Conservation (phyloP, 2,113 vertebrate genomes). For the Cranoglanis bouderius region DNA sequence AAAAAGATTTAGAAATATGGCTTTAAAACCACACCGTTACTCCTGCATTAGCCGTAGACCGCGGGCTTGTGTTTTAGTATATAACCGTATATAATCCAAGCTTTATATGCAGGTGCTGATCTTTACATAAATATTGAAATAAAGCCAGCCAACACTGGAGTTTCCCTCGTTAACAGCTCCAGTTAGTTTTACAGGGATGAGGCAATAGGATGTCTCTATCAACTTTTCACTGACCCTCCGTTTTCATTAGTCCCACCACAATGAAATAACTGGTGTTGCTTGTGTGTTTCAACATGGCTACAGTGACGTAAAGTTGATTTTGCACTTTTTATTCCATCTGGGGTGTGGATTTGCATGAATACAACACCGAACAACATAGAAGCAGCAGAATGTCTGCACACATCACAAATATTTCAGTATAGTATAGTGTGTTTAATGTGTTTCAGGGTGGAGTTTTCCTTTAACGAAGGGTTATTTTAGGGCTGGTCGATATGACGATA, state of each 20-base stretch:
- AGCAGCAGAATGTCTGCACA: neutral
- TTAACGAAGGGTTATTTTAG: neutral
- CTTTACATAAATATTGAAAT: neutral
- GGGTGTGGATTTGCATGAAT: neutral
- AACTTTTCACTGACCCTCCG: neutral
- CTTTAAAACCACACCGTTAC: conserved; percentile 9
- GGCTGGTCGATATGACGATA: neutral
- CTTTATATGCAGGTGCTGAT: neutral
- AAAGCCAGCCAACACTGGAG: neutral
- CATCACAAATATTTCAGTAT: neutral
- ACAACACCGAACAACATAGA: neutral
- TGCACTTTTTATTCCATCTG: neutral
- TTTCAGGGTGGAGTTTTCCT: neutral
- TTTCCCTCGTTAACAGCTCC: conserved; percentile 12
- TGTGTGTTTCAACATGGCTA: neutral
- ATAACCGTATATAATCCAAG: neutral
- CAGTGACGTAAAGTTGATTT: neutral
- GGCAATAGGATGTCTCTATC: neutral
- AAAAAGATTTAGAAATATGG: neutral
- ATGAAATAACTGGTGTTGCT: neutral
- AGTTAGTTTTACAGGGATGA: conserved; percentile 11
- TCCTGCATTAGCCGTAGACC: neutral
- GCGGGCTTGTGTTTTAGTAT: neutral
- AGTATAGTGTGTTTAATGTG: neutral
- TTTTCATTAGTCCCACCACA: neutral